Evolutionary conservation across 2,797 vertebrate genomes (phyloP), one percentile per base, ranked within the genome.

Genomic region (Hippopotamyrus pictus): DNA sequence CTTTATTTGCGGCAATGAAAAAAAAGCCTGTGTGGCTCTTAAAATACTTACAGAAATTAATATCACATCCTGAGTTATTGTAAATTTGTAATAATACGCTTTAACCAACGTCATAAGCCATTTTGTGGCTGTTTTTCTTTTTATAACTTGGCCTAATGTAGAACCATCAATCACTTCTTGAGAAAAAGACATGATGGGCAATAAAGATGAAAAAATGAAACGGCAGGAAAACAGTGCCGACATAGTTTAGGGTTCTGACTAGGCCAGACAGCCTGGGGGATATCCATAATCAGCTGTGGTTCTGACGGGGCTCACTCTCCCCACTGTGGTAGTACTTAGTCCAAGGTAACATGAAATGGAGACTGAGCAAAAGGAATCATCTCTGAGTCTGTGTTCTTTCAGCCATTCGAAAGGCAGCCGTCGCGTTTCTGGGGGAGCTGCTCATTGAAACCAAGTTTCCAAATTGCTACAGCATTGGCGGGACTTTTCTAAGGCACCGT

Each of bases 1-100:
- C 94, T 96, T 96, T 96, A 96, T 96, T 96, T 95, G 37, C 95
- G 95, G 88, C 96, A 94, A 95, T 90, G 94, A 93, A 93, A 93
- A 93, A 93, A 91, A 93, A 94, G 94, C 93, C 93, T 92, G 94
- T 94, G 94, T 93, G 93, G 95, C 94, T 94, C 95, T 93, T 94
- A 93, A 95, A 96, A 93, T 95, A 95, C 92, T 93, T 94, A 92
- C 92, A 92, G 93, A 94, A 89, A 91, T 93, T 88, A 90, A 91
- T 89, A 93, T 92, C 92, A 88, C 59, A 91, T 92, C 91, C 92
- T 90, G 92, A 95, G 95, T 95, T 93, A 95, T 94, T 92, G 92
- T 53, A 92, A 93, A 92, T 94, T 95, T 94, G 91, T 93, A 95
- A 94, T 94, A 96, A 95, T 95, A 50, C 93, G 95, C 94, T 95